phyloP scores from a whole-genome alignment of 1,140 invertebrate species.

The Ceratoteleas bidentatus region DNA sequence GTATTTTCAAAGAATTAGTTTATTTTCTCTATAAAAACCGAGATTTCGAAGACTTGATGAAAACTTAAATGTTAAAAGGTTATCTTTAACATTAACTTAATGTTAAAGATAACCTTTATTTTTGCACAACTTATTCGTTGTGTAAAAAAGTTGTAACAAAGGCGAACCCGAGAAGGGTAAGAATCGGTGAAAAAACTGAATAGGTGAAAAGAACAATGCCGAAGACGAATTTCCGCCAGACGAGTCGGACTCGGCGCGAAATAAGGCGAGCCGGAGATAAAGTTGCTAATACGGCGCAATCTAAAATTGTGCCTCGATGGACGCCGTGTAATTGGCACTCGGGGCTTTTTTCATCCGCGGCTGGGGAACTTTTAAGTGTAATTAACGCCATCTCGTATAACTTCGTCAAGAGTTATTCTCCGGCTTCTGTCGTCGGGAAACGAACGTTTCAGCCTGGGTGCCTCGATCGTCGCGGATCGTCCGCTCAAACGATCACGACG shows the following conservation, averaged over 20 bases:
- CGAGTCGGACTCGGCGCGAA: conserved; percentile 17
- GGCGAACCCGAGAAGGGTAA: background rate
- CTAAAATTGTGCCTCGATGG: conserved; percentile 62
- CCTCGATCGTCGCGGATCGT: conserved; percentile 43
- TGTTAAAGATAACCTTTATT: background rate
- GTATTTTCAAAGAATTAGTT: too few species aligned
- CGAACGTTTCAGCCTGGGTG: conserved; percentile 45
- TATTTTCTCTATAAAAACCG: too few species aligned
- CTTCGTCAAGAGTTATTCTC: conserved; percentile 61
- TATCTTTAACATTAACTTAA: too few species aligned
- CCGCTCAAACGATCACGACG: conserved; percentile 38
- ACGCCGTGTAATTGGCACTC: conserved; percentile 62
- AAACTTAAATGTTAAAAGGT: too few species aligned
- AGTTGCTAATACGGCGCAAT: conserved; percentile 56
- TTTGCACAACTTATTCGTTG: too few species aligned
- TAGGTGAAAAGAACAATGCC: conserved; percentile 1
- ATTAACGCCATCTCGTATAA: conserved; percentile 65
- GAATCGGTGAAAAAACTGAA: background rate
- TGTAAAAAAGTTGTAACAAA: too few species aligned
- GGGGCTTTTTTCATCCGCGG: conserved; percentile 56
- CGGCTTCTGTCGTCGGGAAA: conserved; percentile 44
- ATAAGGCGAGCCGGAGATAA: conserved; percentile 37
- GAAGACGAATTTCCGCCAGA: conserved; percentile 14
- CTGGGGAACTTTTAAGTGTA: conserved; percentile 62
- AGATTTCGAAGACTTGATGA: too few species aligned